phyloP scores from a whole-genome alignment of 1,140 invertebrate genomes.

The Limonius californicus region DNA sequence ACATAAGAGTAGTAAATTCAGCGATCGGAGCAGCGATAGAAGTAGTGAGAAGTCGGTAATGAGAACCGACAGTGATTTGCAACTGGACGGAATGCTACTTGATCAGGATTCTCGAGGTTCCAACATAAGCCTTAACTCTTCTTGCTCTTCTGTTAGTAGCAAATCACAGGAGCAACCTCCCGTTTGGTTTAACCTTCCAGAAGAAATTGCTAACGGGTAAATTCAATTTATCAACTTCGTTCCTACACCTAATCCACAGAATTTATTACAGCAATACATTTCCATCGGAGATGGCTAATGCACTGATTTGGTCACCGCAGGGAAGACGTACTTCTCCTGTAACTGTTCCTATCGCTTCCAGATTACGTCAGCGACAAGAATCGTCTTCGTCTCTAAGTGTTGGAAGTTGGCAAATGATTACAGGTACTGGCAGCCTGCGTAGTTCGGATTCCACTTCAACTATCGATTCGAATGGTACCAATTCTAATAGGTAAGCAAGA shows the following conservation, averaged over 20 bases:
- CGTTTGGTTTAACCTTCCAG: slow-evolving; percentile 45
- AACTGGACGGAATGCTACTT: slow-evolving; percentile 53
- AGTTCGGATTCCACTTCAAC: slow-evolving; percentile 46
- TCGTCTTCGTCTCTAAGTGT: slow-evolving; percentile 53
- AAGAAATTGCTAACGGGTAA: slow-evolving; percentile 49
- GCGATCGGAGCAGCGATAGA: slow-evolving; percentile 25
- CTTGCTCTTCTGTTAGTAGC: slow-evolving; percentile 55
- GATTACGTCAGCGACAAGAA: slow-evolving; percentile 56
- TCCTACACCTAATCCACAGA: neutral
- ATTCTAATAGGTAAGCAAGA: slow-evolving; percentile 16
- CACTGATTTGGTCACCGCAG: slow-evolving; percentile 20
- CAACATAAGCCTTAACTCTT: slow-evolving; percentile 57
- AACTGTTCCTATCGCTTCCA: slow-evolving; percentile 45
- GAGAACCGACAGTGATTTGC: slow-evolving; percentile 53
- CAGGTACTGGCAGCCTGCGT: slow-evolving; percentile 64
- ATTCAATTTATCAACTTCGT: neutral
- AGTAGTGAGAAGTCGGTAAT: slow-evolving; percentile 43
- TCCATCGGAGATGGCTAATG: slow-evolving; percentile 44
- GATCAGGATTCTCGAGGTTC: slow-evolving; percentile 52
- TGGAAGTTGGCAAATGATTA: slow-evolving; percentile 67
- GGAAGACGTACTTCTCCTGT: slow-evolving; percentile 34
- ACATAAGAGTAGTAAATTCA: slow-evolving; percentile 18
- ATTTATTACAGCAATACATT: slow-evolving; percentile 52
- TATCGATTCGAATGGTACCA: slow-evolving; percentile 2
- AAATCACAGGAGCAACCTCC: slow-evolving; percentile 53